Conservation (phyloP, 2,888 invertebrate species). For the Cylloceria caligata region DNA sequence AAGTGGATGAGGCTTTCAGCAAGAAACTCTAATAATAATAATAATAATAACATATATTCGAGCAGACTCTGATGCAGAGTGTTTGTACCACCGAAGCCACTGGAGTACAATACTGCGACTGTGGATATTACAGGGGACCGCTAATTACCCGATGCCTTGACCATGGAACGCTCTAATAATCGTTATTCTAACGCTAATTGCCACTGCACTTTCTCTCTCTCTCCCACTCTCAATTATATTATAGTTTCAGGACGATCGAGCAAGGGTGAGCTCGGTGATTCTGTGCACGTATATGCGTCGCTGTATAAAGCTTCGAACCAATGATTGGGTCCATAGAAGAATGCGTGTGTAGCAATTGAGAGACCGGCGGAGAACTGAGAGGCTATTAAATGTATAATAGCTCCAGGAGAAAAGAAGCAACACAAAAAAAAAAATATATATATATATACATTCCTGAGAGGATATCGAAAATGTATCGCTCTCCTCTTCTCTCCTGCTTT, state of each 20-base stretch:
- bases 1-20: slow-evolving; percentile 52
- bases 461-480: slow-evolving; percentile 28
- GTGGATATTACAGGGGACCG: slow-evolving; percentile 55
- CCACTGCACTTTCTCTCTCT: background rate
- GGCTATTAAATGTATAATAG: slow-evolving; percentile 52
- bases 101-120: slow-evolving; percentile 54
- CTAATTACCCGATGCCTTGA: slow-evolving; percentile 65
- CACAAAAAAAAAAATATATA: slow-evolving; percentile 2
- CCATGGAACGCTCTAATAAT: slow-evolving; percentile 62
- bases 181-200: slow-evolving; percentile 63
- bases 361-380: slow-evolving; percentile 9
- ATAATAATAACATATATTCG: slow-evolving; percentile 58
- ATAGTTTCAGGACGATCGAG: slow-evolving; percentile 38
- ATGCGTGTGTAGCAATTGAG: slow-evolving; percentile 25
- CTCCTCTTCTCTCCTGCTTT: slow-evolving; percentile 5
- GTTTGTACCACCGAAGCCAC: slow-evolving; percentile 23
- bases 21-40: slow-evolving; percentile 61
- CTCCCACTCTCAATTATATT: slow-evolving; percentile 24
- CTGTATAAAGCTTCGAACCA: slow-evolving; percentile 12
- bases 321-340: slow-evolving; percentile 8
- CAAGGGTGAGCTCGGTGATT: slow-evolving; percentile 6
- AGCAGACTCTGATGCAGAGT: slow-evolving; percentile 6
- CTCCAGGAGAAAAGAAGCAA: slow-evolving; percentile 11
- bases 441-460: slow-evolving; percentile 8
- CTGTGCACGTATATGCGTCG: slow-evolving; percentile 5